Evolutionary conservation across 2,888 invertebrate genomes (phyloP).

Genomic region (Andrena fulva): DNA sequence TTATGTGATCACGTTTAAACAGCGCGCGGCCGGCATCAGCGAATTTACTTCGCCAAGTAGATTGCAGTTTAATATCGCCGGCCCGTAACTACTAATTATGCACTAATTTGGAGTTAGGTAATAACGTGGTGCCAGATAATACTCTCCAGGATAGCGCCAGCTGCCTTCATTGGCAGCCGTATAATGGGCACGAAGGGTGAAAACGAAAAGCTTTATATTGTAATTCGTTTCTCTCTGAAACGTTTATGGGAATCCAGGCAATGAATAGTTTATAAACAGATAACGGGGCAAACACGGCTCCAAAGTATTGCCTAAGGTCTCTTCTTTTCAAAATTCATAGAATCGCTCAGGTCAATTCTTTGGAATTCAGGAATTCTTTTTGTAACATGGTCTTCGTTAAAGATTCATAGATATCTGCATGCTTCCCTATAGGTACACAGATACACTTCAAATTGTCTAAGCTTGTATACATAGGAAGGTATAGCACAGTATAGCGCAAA

Average conservation of each 20-base stretch:
- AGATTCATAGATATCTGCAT: too few species aligned
- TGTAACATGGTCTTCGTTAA: too few species aligned
- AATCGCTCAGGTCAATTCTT: too few species aligned
- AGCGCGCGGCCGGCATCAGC: slow-evolving; percentile 36
- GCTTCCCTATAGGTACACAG: too few species aligned
- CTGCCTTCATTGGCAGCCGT: slow-evolving; percentile 40
- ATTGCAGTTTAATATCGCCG: slow-evolving; percentile 65
- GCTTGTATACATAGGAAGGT: too few species aligned
- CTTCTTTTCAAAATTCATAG: too few species aligned
- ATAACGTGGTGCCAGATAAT: slow-evolving; percentile 56
- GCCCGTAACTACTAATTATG: slow-evolving; percentile 67
- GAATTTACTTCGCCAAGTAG: slow-evolving; percentile 59
- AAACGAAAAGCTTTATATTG: slow-evolving; percentile 4
- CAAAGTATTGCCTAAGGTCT: too few species aligned
- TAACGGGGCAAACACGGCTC: too few species aligned
- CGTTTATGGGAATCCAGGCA: not conserved
- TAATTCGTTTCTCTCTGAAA: not conserved
- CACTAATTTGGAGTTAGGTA: slow-evolving; percentile 66
- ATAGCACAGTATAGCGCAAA: too few species aligned
- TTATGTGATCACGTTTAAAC: slow-evolving; percentile 59
- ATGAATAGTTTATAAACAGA: not conserved
- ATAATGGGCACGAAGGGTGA: not conserved
- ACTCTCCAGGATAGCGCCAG: slow-evolving; percentile 51
- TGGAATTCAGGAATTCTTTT: too few species aligned
- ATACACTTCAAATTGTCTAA: too few species aligned